Percentiles rank a stretch among this genome's conserved stretches.
These are phyloP conservation scores for Hoplostethus mediterraneus DNA, from an alignment of 2,797 vertebrate species.

Conservation along the genomic window DNA sequence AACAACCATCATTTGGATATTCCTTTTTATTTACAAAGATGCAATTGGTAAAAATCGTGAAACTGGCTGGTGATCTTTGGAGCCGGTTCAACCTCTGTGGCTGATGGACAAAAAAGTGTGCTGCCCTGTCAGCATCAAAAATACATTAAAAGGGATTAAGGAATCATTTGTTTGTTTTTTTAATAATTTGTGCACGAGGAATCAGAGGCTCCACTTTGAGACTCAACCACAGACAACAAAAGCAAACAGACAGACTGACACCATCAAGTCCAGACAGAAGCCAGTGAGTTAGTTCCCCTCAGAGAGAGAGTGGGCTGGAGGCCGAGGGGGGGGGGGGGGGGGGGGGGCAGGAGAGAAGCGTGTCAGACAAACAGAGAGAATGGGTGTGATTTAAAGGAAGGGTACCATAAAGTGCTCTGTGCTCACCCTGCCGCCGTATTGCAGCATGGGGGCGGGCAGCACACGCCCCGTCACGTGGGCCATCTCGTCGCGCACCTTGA, in stretches of 20 bases:
- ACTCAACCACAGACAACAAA: constrained; percentile 49
- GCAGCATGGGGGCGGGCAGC: constrained; percentile 98
- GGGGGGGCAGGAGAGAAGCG: constrained; percentile 45
- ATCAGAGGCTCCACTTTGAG: constrained; percentile 43
- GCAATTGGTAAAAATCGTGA: too few relatives aligned
- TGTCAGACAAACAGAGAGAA: constrained; percentile 79
- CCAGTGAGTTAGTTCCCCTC: constrained; percentile 74
- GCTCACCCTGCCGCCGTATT: constrained; percentile 98
- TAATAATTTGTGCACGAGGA: not conserved
- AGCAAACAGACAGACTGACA: constrained; percentile 32
- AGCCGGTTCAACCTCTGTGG: not conserved
- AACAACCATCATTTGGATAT: not conserved
- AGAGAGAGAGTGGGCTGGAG: constrained; percentile 31
- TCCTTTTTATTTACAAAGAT: not conserved
- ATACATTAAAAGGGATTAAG: not conserved
- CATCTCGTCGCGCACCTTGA: constrained; percentile 99
- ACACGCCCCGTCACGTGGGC: constrained; percentile 98
- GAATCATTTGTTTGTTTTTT: not conserved
- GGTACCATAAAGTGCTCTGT: constrained; percentile 86
- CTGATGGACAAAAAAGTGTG: not conserved
- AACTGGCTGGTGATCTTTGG: not conserved
- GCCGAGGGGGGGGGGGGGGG: constrained; percentile 46
- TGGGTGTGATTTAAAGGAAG: constrained; percentile 85
- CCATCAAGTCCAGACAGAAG: constrained; percentile 64
- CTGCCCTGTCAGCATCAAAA: not conserved